Evolutionary conservation across 2,797 vertebrate species (phyloP).

Genomic region (Heteromormyrus szaboi): DNA sequence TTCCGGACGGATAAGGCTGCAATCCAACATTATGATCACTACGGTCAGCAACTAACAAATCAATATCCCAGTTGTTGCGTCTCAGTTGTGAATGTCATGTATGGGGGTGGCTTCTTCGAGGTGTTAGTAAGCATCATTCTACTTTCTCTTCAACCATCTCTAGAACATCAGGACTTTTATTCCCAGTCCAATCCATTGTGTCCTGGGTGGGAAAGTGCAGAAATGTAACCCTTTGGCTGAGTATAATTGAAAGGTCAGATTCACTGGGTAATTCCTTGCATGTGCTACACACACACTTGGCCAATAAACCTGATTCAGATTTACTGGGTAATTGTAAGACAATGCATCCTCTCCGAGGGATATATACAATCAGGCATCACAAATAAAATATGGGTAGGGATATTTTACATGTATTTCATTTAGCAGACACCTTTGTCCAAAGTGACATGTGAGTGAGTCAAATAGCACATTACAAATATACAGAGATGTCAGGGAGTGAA

Average conservation of each 20-base stretch:
- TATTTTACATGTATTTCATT: not conserved
- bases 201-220: not conserved
- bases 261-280: not conserved
- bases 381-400: not conserved
- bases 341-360: not conserved
- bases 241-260: not conserved
- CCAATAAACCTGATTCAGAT: not conserved
- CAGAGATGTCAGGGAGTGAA: not conserved
- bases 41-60: not conserved
- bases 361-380: not conserved
- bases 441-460: not conserved
- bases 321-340: not conserved
- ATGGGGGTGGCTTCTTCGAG: not conserved
- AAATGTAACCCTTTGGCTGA: not conserved
- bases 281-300: not conserved
- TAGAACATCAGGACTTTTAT: not conserved
- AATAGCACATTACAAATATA: not conserved
- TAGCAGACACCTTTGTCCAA: not conserved
- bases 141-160: not conserved
- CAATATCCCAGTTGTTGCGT: not conserved
- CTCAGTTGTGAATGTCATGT: not conserved
- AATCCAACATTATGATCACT: conserved; percentile 1
- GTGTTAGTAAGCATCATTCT: not conserved
- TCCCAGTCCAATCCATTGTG: not conserved
- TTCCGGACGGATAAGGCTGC: not conserved